Evolutionary conservation across 2,797 vertebrate genomes (phyloP).

Genomic region (Kryptolebias ocellatus): DNA sequence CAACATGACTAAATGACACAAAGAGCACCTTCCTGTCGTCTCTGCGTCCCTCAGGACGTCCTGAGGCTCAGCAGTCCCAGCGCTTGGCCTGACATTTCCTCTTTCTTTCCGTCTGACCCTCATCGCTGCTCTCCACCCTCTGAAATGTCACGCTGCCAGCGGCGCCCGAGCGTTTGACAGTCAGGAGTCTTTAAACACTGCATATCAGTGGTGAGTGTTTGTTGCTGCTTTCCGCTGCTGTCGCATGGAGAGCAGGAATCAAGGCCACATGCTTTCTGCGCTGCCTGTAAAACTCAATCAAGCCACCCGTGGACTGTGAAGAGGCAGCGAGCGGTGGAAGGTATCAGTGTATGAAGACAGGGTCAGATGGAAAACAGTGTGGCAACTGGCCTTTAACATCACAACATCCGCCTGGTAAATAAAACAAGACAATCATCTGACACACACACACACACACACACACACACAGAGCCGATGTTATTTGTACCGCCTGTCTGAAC

Average conservation of each 20-base stretch:
- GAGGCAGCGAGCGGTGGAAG: background rate
- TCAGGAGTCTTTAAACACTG: slow-evolving; percentile 10
- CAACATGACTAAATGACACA: slow-evolving; percentile 11
- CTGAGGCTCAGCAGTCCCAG: background rate
- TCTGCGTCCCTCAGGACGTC: slow-evolving; percentile 14
- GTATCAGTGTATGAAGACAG: slow-evolving; percentile 26
- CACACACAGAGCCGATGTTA: slow-evolving; percentile 35
- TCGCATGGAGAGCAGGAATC: slow-evolving; percentile 13
- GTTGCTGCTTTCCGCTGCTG: slow-evolving; percentile 5
- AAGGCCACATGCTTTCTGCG: background rate
- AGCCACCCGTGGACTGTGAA: slow-evolving; percentile 19
- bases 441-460: slow-evolving; percentile 33
- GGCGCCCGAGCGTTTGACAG: slow-evolving; percentile 23
- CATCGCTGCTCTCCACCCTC: slow-evolving; percentile 30
- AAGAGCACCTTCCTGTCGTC: slow-evolving; percentile 5
- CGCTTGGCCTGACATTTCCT: slow-evolving; percentile 48
- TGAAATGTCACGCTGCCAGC: slow-evolving; percentile 51
- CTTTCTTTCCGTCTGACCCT: slow-evolving; percentile 42
- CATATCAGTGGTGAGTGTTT: slow-evolving; percentile 20
- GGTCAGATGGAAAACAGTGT: slow-evolving; percentile 48
- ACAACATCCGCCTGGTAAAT: slow-evolving; percentile 53
- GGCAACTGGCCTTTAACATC: slow-evolving; percentile 56
- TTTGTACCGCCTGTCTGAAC: slow-evolving; percentile 76
- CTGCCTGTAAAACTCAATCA: slow-evolving; percentile 38
- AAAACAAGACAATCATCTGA: slow-evolving; percentile 65